phyloP scores from a whole-genome alignment of 2,888 invertebrate species.

The Vandiemenella viatica region DNA sequence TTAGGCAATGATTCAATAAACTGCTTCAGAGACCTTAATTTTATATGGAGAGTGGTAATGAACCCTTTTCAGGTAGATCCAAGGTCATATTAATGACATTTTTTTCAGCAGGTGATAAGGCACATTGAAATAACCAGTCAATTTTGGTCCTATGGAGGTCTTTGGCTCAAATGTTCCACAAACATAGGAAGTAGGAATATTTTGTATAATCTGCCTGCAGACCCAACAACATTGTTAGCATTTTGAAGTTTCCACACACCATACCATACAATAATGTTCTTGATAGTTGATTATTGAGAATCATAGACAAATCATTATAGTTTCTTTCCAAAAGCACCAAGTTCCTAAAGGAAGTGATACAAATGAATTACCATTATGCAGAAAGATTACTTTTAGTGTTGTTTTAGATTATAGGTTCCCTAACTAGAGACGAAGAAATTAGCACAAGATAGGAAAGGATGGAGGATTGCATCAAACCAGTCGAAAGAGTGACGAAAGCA shows the following conservation, averaged over 20 bases:
- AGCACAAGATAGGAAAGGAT: too few relatives aligned
- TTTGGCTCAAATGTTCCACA: not conserved
- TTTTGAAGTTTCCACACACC: too few relatives aligned
- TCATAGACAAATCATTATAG: not conserved
- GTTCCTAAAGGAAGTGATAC: not conserved
- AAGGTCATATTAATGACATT: not conserved
- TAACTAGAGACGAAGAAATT: too few relatives aligned
- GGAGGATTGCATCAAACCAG: too few relatives aligned
- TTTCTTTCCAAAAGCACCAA: not conserved
- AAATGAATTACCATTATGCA: too few relatives aligned
- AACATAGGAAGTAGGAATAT: not conserved
- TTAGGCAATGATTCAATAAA: not conserved
- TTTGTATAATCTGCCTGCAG: not conserved
- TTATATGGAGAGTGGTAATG: not conserved
- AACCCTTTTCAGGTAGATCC: not conserved
- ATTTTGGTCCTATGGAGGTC: not conserved
- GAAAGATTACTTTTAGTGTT: not conserved
- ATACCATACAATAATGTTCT: not conserved
- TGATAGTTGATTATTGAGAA: not conserved
- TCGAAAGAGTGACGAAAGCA: too few relatives aligned
- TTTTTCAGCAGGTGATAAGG: not conserved
- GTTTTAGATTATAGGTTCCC: too few relatives aligned
- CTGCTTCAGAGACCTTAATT: not conserved
- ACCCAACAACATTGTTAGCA: not conserved
- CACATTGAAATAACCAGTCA: not conserved